Conservation (phyloP, 1,140 invertebrate genomes). For the Cecropterus lyciades region DNA sequence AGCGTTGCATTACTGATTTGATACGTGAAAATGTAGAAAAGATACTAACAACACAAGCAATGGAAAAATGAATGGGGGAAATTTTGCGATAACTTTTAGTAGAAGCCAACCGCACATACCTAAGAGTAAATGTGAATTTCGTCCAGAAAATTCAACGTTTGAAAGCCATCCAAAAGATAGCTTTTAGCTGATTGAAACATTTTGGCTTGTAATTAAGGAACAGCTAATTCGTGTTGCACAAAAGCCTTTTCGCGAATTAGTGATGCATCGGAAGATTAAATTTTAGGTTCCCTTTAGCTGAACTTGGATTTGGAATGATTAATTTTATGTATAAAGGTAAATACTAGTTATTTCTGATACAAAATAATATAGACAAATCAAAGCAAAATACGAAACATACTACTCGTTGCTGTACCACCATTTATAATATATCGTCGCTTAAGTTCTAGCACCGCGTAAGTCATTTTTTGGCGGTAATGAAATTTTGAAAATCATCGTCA, state of each 20-base stretch:
- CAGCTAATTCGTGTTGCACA: conserved; percentile 25
- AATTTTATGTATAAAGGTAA: background rate
- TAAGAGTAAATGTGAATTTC: conserved; percentile 36
- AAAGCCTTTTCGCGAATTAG: conserved; percentile 10
- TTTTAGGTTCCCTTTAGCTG: conserved; percentile 2
- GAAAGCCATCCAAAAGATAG: conserved; percentile 46
- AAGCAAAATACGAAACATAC: too few species aligned
- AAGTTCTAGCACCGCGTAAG: too few species aligned
- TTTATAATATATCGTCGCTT: too few species aligned
- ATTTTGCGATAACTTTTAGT: conserved; percentile 4
- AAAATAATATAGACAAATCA: too few species aligned
- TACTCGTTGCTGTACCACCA: too few species aligned
- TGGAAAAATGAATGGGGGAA: conserved; percentile 8
- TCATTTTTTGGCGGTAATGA: too few species aligned
- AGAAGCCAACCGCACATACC: conserved; percentile 15
- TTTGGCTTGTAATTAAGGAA: conserved; percentile 30
- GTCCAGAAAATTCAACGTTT: conserved; percentile 41
- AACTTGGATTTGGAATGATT: background rate
- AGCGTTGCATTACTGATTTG: background rate
- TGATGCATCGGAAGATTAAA: conserved; percentile 14
- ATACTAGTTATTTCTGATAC: too few species aligned
- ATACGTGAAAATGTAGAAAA: background rate
- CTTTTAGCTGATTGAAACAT: conserved; percentile 54
- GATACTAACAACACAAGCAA: conserved; percentile 9
- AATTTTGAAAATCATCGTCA: too few species aligned